Evolutionary conservation across 2,888 invertebrate genomes (phyloP), one percentile per base, ranked within the genome.

Genomic region (Tenthredo scrophulariae): DNA sequence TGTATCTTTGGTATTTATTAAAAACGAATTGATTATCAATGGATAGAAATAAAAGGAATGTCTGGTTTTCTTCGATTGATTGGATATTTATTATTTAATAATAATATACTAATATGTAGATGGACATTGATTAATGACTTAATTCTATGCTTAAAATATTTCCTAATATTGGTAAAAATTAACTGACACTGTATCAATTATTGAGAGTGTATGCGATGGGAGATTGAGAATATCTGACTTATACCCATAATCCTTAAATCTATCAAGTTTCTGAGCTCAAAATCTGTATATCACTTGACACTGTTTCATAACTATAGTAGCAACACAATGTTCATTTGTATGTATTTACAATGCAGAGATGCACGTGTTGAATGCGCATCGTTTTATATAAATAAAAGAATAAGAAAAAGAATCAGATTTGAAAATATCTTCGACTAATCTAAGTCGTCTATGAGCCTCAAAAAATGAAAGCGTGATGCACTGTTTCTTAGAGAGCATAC

Each of bases 381-480:
- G 29, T 33, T 67, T 67, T 67, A 10, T 67, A 33, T 33, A 33
- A 67, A 67, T 29, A 67, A 29, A 67, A 10, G 18, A 33, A 54
- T 46, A 26, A 62, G 62, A 26, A 62, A n/a, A 54, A n/a, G 1
- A n/a, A 54, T 18, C n/a, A 18, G n/a, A n/a, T 50, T 50, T 1
- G 6, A 54, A 54, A 54, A 67, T 67, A 33, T 67, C 22, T 22
- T 22, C n/a, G 58, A 58, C 22, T 7, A 58, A 22, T 58, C 15
- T 10, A 5, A 67, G 18, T 74, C 7, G 26, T 50, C 18, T 50
- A 29, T 50, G 75, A 77, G 75, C 75, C 29, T 29, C 75, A 50
- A 50, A 77, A 54, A 77, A 29, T 50, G 18, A 77, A 77, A 77
- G 33, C 75, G 75, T 50, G 75, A 77, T 29, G 75, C 75, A 50